These are phyloP conservation scores for Silvanus unidentatus DNA, from an alignment of 2,888 invertebrate species.

Conservation along the genomic window DNA sequence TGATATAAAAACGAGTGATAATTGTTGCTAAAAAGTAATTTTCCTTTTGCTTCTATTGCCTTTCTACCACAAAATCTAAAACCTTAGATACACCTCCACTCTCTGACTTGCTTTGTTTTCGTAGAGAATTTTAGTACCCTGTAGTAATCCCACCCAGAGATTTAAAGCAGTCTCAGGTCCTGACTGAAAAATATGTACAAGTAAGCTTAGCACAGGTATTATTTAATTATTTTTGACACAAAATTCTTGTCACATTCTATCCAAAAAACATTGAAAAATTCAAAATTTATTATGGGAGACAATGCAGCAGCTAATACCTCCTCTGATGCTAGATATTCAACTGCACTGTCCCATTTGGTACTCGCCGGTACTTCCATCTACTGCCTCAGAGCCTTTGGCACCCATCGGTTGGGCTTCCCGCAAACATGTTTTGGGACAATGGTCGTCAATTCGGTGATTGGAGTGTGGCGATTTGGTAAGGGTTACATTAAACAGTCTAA, in stretches of 20 bases:
- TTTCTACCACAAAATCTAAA: neutral
- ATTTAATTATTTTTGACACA: neutral
- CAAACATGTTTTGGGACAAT: conserved; percentile 33
- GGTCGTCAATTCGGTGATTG: conserved; percentile 35
- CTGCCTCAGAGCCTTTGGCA: conserved; percentile 22
- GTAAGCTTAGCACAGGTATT: conserved; percentile 1
- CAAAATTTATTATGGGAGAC: no score
- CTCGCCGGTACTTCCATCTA: conserved; percentile 35
- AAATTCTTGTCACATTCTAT: neutral
- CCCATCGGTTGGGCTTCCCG: conserved; percentile 17
- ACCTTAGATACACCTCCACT: neutral
- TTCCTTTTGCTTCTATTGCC: neutral
- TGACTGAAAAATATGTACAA: conserved; percentile 1
- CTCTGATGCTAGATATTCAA: conserved; percentile 23
- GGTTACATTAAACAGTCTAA: neutral
- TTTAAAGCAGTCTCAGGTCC: neutral
- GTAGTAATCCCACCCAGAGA: neutral
- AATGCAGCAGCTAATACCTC: no score
- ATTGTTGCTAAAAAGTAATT: no score
- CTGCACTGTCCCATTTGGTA: conserved; percentile 35
- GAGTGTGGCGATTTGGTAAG: conserved; percentile 40
- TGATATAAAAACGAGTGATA: no score
- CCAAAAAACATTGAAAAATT: neutral
- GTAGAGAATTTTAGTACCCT: neutral
- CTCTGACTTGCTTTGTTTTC: neutral